Evolutionary conservation across 1,140 invertebrate species (phyloP).

Genomic region (Drosophila rufa): DNA sequence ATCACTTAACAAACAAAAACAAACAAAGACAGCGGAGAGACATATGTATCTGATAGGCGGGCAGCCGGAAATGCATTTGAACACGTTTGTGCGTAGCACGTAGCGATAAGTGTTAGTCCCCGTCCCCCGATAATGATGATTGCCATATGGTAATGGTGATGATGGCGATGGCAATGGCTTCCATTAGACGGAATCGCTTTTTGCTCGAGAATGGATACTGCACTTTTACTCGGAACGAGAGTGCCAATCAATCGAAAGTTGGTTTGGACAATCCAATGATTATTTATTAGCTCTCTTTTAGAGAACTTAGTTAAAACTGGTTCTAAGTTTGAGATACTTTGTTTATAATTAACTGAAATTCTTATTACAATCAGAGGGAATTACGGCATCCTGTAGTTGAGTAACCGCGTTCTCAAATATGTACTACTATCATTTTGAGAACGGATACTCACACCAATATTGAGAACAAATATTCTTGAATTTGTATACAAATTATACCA

Average conservation of each 20-base stretch:
- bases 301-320: not conserved
- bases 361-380: too few species aligned
- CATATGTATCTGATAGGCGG: constrained; percentile 49
- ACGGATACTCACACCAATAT: too few species aligned
- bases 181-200: constrained; percentile 53
- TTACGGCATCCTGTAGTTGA: too few species aligned
- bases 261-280: constrained; percentile 2
- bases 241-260: constrained; percentile 68
- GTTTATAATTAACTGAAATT: too few species aligned
- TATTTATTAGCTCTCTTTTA: not conserved
- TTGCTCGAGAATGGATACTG: constrained; percentile 53
- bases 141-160: constrained; percentile 28
- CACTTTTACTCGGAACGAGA: constrained; percentile 67
- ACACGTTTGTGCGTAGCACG: constrained; percentile 74
- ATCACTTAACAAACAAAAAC: constrained; percentile 56
- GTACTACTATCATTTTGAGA: too few species aligned
- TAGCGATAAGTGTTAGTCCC: constrained; percentile 44
- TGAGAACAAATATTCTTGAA: too few species aligned
- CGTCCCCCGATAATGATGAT: constrained; percentile 36
- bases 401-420: too few species aligned
- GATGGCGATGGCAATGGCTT: constrained; percentile 15
- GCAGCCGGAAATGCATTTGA: constrained; percentile 77
- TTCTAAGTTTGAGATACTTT: too few species aligned
- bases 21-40: constrained; percentile 28
- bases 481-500: too few species aligned